These are phyloP conservation scores for Hemichromis elongatus DNA, from an alignment of 2,113 vertebrate genomes.

Conservation along the genomic window DNA sequence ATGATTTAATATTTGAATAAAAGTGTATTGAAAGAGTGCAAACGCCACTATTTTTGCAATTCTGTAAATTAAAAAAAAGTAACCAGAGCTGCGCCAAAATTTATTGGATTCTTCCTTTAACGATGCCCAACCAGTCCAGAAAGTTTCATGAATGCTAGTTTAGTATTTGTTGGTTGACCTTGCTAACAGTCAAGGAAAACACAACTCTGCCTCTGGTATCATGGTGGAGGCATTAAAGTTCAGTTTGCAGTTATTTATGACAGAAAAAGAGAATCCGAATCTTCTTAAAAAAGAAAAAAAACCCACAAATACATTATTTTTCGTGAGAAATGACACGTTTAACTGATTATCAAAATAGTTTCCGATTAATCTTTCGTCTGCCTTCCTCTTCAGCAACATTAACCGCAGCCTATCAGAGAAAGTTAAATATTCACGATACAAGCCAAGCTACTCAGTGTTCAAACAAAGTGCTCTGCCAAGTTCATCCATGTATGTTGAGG, in stretches of 20 bases:
- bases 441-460: constrained; percentile 67
- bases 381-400: constrained; percentile 34
- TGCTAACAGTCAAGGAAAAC: not conserved
- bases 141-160: not conserved
- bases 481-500: constrained; percentile 62
- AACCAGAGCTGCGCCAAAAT: not conserved
- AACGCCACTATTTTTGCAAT: not conserved
- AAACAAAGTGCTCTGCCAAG: constrained; percentile 72
- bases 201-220: not conserved
- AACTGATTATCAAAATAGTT: not conserved
- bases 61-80: not conserved
- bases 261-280: not conserved
- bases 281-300: not conserved
- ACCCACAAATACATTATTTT: not conserved
- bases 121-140: not conserved
- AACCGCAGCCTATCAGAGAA: constrained; percentile 43
- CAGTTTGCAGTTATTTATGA: not conserved
- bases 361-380: constrained; percentile 42
- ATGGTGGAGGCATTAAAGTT: not conserved
- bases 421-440: constrained; percentile 73
- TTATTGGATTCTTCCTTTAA: not conserved
- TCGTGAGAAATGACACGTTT: not conserved
- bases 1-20: not conserved
- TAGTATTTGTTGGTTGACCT: not conserved
- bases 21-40: not conserved